phyloP scores from a whole-genome alignment of 2,888 invertebrate species.

The Galerucella calmariensis region DNA sequence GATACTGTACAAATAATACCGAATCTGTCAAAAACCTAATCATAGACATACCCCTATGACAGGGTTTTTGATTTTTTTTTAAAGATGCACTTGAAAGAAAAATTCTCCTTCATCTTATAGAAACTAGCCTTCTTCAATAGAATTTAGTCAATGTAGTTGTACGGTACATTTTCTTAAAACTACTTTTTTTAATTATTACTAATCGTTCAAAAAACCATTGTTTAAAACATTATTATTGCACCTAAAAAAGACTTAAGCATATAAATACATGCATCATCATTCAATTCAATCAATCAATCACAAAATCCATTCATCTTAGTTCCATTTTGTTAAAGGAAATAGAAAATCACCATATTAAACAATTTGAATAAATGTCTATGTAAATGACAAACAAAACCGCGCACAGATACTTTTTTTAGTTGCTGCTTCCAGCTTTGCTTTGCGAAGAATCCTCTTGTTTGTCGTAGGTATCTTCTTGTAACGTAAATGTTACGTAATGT shows the following conservation, averaged over 20 bases:
- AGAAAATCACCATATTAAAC: conserved; percentile 27
- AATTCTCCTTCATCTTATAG: not conserved
- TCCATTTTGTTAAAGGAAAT: conserved; percentile 13
- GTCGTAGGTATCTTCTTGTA: conserved; percentile 29
- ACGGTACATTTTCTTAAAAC: not conserved
- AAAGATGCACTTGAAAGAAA: conserved; percentile 1
- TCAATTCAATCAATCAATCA: conserved; percentile 1
- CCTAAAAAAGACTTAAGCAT: conserved; percentile 13
- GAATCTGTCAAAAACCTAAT: not conserved
- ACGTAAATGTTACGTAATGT: conserved; percentile 39
- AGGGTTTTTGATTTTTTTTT: not conserved
- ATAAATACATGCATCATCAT: conserved; percentile 15
- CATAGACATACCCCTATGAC: too few species aligned
- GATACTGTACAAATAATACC: not conserved
- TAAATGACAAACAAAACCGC: conserved; percentile 19
- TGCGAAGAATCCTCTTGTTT: conserved; percentile 16
- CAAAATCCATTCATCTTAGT: conserved; percentile 13
- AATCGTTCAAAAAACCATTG: not conserved
- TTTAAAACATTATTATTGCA: conserved; percentile 10
- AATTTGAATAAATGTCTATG: conserved; percentile 31
- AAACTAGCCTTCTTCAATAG: not conserved
- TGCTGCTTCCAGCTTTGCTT: conserved; percentile 18
- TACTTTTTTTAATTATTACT: not conserved
- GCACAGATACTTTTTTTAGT: conserved; percentile 18
- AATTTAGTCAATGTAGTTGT: not conserved